Base-by-base conservation (phyloP, 2,113 vertebrate genomes). In the Rana temporaria region DNA sequence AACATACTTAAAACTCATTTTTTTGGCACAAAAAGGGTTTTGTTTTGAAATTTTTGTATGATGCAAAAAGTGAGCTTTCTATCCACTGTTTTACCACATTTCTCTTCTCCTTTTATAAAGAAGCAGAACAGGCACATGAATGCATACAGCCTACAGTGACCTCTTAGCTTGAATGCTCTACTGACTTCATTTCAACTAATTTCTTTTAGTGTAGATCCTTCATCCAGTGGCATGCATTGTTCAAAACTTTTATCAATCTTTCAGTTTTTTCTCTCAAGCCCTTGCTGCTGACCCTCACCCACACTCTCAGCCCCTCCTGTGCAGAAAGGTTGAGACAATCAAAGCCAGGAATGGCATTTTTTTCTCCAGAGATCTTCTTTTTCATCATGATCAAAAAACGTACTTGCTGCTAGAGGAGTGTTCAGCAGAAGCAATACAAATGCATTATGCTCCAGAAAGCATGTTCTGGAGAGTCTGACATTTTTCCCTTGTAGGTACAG, bases 201-300 rank as follows among this genome's bases (percentile, higher is more conserved):
- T 79, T 87, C 84, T 69, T 42, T 30, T n/a, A 80, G 65, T 48
- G 66, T 84, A 68, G 18, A n/a, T 88, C 4, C 8, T 86, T 87
- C 85, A 72, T 85, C 78, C 85, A 16, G 75, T 56, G 70, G 2
- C 5, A 59, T 75, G 79, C 59, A 78, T 76, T 85, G 64, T 74
- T 86, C 0, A 4, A 55, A 80, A 84, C 67, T 81, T 80, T 70
- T 81, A 81, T 81, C 78, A 81, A 71, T 81, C 78, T 81, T 81
- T 71, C 67, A 52, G 67, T 81, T 71, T 53, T 81, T 64, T 83
- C 62, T 63, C 79, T 82, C 87, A 86, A 86, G 5, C 18, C 65
- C 84, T 84, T 24, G 6, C 66, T 78, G 78, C 57, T 81, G 78
- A 81, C 78, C 67, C 67, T 71, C 17, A 60, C 67, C 56, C 56